These are phyloP conservation scores for Meles meles DNA, from an alignment of 2,113 vertebrate species.

Conservation along the genomic window DNA sequence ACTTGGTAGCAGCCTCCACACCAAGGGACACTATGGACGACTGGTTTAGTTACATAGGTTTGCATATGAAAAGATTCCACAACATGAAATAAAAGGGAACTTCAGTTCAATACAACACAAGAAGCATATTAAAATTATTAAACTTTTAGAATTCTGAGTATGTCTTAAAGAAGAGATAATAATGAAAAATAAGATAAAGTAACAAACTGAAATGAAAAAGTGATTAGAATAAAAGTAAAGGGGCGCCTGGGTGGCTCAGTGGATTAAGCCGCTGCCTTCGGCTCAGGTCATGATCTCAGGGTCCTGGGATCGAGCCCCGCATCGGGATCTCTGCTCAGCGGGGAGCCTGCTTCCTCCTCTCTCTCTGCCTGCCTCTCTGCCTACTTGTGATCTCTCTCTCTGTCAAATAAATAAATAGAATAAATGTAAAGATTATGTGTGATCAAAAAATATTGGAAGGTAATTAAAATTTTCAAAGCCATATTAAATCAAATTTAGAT, in stretches of 20 bases:
- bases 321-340: no score
- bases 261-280: no score
- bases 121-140: not conserved
- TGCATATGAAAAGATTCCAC: not conserved
- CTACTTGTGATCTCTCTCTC: no score
- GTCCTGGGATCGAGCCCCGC: no score
- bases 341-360: no score
- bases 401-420: no score
- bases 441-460: not conserved
- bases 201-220: not conserved
- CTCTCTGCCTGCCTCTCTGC: no score
- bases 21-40: no score
- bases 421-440: not conserved
- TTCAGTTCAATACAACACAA: not conserved
- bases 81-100: not conserved
- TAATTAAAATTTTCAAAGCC: not conserved
- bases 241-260: no score
- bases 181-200: not conserved
- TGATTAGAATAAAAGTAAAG: not conserved
- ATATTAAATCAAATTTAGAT: not conserved
- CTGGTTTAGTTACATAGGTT: not conserved
- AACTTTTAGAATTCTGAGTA: not conserved
- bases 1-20: not conserved
- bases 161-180: not conserved
- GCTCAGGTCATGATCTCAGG: no score